Evolutionary conservation across 2,113 vertebrate species (phyloP), one percentile per base, ranked within the genome.

Genomic region (Epinephelus lanceolatus): DNA sequence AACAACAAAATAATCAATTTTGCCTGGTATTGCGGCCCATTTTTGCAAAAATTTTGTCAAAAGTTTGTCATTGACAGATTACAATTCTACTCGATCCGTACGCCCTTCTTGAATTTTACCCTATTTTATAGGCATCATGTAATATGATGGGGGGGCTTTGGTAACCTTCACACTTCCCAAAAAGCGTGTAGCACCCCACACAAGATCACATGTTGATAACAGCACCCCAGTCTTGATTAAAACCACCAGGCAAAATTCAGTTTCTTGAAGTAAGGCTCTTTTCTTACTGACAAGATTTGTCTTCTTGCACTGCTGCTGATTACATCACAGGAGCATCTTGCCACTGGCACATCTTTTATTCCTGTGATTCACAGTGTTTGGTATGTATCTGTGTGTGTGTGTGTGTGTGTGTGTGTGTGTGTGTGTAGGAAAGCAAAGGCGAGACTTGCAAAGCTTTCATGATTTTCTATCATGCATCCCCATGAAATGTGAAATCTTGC

Each of bases 401-500:
- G 61, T 40, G 13, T 11, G 12, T 61, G 67, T 63, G 25, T 61
- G 37, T 56, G 25, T 21, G 33, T 69, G 49, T 63, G 61, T n/a
- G 12, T 66, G 52, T 23, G 12, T 42, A 69, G 4, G 62, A 45
- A 74, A 66, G 23, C 25, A 1, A 51, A 55, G 23, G 23, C 3
- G 6, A 83, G 81, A 6, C 47, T 45, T n/a, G 3, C 37, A 6
- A 55, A 73, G 70, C 75, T 55, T 52, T 68, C 7, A 6, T 57
- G 62, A 52, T 49, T 63, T 42, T 65, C 61, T 62, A 42, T 83
- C 56, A 47, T 49, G 40, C 61, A 15, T 66, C 8, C 30, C 60
- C 23, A 18, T 76, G 72, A 88, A 88, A 85, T 84, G 60, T 73
- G 11, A 85, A 76, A 80, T 81, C 61, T 78, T 37, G 10, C 79